Evolutionary conservation across 2,888 invertebrate genomes (phyloP).

Genomic region (Epistrophella euchroma): DNA sequence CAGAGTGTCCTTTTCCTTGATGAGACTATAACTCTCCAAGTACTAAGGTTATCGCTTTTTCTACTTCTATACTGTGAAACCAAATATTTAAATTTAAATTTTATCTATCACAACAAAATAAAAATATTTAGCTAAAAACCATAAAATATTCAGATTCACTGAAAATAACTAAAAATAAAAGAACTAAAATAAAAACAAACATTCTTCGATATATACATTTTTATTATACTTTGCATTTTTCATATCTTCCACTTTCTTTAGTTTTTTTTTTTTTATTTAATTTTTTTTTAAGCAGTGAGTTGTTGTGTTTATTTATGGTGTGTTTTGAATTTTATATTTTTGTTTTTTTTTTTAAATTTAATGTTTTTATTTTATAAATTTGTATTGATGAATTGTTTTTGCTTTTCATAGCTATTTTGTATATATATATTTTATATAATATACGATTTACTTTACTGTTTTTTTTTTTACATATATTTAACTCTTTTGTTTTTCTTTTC

Average conservation of each 20-base stretch:
- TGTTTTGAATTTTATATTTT: conserved; percentile 24
- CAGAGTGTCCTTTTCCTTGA: no score
- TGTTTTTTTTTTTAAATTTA: conserved; percentile 2
- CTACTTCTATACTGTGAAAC: conserved; percentile 1
- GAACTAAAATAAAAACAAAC: conserved; percentile 13
- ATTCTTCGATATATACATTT: conserved; percentile 67
- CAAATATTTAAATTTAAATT: neutral
- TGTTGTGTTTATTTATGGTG: conserved; percentile 38
- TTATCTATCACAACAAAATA: neutral
- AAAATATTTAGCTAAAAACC: neutral
- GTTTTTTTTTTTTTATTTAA: neutral
- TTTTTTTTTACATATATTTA: conserved; percentile 35
- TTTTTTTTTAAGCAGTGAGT: conserved; percentile 41
- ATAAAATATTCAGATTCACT: neutral
- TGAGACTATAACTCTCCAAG: no score
- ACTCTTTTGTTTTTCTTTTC: conserved; percentile 6
- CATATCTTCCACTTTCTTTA: conserved; percentile 11
- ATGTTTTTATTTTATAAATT: conserved; percentile 34
- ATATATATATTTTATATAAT: conserved; percentile 68
- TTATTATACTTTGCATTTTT: conserved; percentile 70
- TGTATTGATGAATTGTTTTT: conserved; percentile 36
- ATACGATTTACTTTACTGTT: conserved; percentile 48
- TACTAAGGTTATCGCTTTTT: no score
- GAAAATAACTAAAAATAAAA: neutral
- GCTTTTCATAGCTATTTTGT: conserved; percentile 44